These are phyloP conservation scores for Caenorhabditis sp. DNA, from an alignment of 2,888 invertebrate genomes.

Conservation along the genomic window DNA sequence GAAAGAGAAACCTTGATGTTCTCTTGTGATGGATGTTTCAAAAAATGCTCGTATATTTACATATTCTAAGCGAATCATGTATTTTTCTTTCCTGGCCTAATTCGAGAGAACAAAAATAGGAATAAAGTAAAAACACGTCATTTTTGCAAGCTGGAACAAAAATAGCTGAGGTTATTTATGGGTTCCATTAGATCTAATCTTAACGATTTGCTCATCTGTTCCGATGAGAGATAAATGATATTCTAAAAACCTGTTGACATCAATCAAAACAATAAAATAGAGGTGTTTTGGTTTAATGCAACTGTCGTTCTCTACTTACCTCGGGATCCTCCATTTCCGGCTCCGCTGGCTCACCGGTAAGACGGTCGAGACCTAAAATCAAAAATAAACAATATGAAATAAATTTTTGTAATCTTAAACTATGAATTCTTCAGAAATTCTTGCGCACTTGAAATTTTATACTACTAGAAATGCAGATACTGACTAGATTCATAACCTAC, in stretches of 20 bases:
- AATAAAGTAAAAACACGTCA: constrained; percentile 12
- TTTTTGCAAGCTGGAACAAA: background rate
- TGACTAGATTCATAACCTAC: background rate
- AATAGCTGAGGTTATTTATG: constrained; percentile 3
- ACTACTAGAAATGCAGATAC: background rate
- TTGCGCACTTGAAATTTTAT: no score
- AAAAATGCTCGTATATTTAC: background rate
- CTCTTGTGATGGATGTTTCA: no score
- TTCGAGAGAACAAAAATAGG: background rate
- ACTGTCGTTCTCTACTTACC: no score
- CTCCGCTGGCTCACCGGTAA: constrained; percentile 50
- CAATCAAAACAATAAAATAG: no score
- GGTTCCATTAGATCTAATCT: background rate
- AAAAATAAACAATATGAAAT: no score
- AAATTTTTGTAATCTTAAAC: no score
- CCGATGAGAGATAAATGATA: background rate
- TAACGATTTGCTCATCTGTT: background rate
- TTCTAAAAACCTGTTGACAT: no score
- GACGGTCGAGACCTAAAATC: constrained; percentile 60
- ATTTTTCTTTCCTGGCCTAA: background rate
- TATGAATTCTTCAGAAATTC: no score
- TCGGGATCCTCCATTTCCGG: constrained; percentile 65
- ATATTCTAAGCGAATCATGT: constrained; percentile 11
- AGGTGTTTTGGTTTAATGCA: no score
- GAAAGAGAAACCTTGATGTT: no score